Percentiles rank a stretch among this genome's conserved stretches.
Conservation (phyloP, 2,113 vertebrate species). For the Pantherophis guttatus region DNA sequence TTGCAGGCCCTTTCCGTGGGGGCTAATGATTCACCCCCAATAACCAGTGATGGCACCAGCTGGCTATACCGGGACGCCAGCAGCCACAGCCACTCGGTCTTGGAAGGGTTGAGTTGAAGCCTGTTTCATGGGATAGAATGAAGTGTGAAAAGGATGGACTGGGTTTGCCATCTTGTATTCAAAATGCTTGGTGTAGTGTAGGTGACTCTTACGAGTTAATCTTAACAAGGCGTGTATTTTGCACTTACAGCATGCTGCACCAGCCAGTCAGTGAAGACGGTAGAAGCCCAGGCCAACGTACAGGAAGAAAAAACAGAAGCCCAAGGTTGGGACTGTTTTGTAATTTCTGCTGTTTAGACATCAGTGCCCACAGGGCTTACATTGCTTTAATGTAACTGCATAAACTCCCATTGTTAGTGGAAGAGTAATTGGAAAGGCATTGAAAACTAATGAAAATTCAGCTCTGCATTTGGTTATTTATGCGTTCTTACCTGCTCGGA, state of each 20-base stretch:
- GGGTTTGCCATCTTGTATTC: background rate
- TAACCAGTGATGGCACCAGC: too few relatives aligned
- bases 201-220: constrained; percentile 7
- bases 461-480: constrained; percentile 19
- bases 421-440: background rate
- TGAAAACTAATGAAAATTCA: constrained; percentile 20
- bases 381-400: background rate
- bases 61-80: too few relatives aligned
- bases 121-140: background rate
- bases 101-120: too few relatives aligned
- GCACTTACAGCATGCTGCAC: constrained; percentile 84
- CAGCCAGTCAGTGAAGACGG: constrained; percentile 85
- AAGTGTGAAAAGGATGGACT: background rate
- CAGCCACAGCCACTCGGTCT: too few relatives aligned
- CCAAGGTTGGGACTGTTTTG: constrained; percentile 73
- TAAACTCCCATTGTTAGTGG: background rate
- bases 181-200: background rate
- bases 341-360: constrained; percentile 31
- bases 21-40: too few relatives aligned
- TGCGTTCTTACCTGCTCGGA: background rate
- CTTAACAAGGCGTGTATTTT: constrained; percentile 29
- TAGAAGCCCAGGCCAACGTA: constrained; percentile 83
- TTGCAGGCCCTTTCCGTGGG: too few relatives aligned
- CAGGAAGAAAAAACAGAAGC: constrained; percentile 94
- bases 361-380: background rate